Evolutionary conservation across 2,113 vertebrate genomes (phyloP).

Genomic region (Pantherophis guttatus): DNA sequence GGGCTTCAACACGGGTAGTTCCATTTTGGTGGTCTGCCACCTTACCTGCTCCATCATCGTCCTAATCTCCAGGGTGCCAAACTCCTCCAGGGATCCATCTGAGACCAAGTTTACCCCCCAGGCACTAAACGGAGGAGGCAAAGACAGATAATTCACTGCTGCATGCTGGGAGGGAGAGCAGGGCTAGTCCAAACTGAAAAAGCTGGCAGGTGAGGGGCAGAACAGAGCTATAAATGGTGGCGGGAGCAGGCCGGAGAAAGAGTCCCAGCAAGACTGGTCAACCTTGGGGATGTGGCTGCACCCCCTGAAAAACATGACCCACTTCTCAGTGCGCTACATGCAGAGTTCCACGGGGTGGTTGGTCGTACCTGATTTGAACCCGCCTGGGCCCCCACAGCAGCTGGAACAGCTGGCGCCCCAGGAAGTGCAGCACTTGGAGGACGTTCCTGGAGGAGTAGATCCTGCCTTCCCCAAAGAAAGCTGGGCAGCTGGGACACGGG

Average conservation of each 20-base stretch:
- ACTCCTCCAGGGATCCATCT: conserved; percentile 40
- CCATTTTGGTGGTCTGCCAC: not conserved
- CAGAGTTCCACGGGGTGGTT: not conserved
- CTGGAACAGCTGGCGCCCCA: conserved; percentile 52
- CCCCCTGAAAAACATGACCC: not conserved
- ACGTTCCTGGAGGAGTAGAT: conserved; percentile 59
- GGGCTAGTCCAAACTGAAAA: not conserved
- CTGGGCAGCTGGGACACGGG: not conserved
- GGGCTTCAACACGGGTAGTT: not conserved
- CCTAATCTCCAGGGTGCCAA: conserved; percentile 36
- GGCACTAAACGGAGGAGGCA: conserved; percentile 21
- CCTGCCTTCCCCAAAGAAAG: conserved; percentile 10
- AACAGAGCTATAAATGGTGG: not conserved
- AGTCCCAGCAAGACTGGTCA: not conserved
- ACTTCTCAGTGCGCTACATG: not conserved
- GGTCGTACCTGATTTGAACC: rapidly evolving
- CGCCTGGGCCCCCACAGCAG: conserved; percentile 29
- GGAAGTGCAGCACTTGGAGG: conserved; percentile 49
- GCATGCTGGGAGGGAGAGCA: not conserved
- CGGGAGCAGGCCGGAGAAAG: not conserved
- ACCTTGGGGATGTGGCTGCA: not conserved
- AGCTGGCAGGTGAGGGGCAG: not conserved
- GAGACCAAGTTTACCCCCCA: not conserved
- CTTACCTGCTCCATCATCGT: conserved; percentile 63
- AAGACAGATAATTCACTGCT: not conserved